Conservation (phyloP, 2,888 invertebrate genomes). For the Noctua fimbriata region DNA sequence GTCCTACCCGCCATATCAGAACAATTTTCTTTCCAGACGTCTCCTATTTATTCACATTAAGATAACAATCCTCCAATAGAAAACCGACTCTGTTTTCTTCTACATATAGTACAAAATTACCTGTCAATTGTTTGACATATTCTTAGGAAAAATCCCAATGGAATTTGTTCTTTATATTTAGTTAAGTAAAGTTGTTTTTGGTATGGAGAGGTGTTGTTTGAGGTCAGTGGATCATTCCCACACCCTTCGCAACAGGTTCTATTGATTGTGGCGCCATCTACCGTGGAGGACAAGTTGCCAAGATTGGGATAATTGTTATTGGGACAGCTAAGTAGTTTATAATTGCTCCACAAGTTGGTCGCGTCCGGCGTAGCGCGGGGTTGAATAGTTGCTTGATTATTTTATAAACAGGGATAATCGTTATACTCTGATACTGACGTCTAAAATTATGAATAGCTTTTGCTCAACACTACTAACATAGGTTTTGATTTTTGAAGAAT, state of each 20-base stretch:
- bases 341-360: slow-evolving; percentile 36
- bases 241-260: slow-evolving; percentile 79
- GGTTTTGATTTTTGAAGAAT: background rate
- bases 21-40: slow-evolving; percentile 76
- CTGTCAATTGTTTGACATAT: slow-evolving; percentile 58
- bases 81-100: slow-evolving; percentile 68
- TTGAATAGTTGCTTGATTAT: slow-evolving; percentile 18
- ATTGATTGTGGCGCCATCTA: slow-evolving; percentile 82
- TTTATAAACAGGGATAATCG: slow-evolving; percentile 14
- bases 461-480: background rate
- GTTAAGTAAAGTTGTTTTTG: slow-evolving; percentile 60
- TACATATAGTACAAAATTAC: slow-evolving; percentile 72
- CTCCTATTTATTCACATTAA: slow-evolving; percentile 78
- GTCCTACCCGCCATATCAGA: slow-evolving; percentile 70
- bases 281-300: slow-evolving; percentile 48
- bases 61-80: slow-evolving; percentile 66
- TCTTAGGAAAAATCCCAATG: slow-evolving; percentile 52
- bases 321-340: slow-evolving; percentile 48
- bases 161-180: slow-evolving; percentile 60
- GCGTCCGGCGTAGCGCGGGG: slow-evolving; percentile 15
- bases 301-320: slow-evolving; percentile 56
- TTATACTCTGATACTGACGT: background rate
- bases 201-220: slow-evolving; percentile 61
- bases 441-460: background rate
- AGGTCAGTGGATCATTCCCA: slow-evolving; percentile 79